A percentile compares a stretch with the other conserved stretches of the same genome.
Evolutionary conservation across 2,888 invertebrate genomes (phyloP).

Genomic region (Agonopterix arenella): DNA sequence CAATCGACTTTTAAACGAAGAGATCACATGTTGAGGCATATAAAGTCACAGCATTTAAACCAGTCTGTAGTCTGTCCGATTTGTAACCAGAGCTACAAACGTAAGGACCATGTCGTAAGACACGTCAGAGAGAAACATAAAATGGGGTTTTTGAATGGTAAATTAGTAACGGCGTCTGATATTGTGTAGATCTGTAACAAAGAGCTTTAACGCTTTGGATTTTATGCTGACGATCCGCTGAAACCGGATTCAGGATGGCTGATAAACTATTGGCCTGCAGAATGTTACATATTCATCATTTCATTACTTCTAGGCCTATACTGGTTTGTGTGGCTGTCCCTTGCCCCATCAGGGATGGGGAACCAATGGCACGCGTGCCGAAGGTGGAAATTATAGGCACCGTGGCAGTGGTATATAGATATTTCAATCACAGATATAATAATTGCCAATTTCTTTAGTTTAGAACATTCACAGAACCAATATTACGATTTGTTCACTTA

Average conservation of each 20-base stretch:
- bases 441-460: no score
- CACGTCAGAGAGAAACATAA: conserved; percentile 49
- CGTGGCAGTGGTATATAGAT: no score
- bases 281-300: neutral
- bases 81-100: conserved; percentile 37
- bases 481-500: no score
- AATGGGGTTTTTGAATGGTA: conserved; percentile 34
- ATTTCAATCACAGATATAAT: no score
- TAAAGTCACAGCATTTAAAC: conserved; percentile 41
- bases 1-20: conserved; percentile 36
- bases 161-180: conserved; percentile 27
- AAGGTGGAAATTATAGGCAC: no score
- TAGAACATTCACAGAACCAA: no score
- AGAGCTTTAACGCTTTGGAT: neutral
- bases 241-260: neutral
- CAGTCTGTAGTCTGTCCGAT: conserved; percentile 33
- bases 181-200: conserved; percentile 5
- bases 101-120: conserved; percentile 43
- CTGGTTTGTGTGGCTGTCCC: no score
- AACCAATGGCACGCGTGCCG: no score
- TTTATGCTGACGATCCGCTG: neutral
- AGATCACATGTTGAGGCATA: conserved; percentile 49
- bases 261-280: neutral
- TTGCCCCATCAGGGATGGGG: no score
- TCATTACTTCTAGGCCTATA: no score